phyloP scores from a whole-genome alignment of 2,888 invertebrate species.

The Acleris emargana region DNA sequence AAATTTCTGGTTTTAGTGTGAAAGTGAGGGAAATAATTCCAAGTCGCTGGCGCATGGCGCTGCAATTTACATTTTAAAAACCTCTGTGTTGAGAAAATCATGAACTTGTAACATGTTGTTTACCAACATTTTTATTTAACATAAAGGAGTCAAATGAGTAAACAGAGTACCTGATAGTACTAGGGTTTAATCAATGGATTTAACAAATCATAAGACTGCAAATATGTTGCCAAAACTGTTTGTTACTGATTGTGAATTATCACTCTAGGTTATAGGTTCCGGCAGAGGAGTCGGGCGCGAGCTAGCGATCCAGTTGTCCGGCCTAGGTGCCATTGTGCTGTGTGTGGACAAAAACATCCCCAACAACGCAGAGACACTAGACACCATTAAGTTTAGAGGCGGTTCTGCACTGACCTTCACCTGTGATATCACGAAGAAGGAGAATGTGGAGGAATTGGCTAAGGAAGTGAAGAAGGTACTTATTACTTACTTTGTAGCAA shows the following conservation, averaged over 20 bases:
- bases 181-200: too few species aligned
- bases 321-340: conserved; percentile 83
- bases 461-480: conserved; percentile 65
- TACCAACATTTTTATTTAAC: not conserved
- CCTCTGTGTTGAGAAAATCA: too few species aligned
- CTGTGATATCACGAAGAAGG: conserved; percentile 83
- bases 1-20: too few species aligned
- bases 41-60: too few species aligned
- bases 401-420: conserved; percentile 77
- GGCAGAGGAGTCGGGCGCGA: conserved; percentile 87
- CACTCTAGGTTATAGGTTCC: conserved; percentile 86
- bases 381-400: conserved; percentile 70
- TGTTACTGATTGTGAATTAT: not conserved
- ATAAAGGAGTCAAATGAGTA: not conserved
- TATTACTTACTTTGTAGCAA: not conserved
- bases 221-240: conserved; percentile 8
- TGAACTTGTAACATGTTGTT: too few species aligned
- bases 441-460: conserved; percentile 75
- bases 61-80: too few species aligned
- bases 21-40: too few species aligned
- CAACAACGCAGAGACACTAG: conserved; percentile 77
- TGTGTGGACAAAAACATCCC: conserved; percentile 86
- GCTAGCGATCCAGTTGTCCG: conserved; percentile 84
- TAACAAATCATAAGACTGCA: too few species aligned
- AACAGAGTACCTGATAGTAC: too few species aligned